These are phyloP conservation scores for Magallana nippona DNA, from an alignment of 2,888 invertebrate genomes.

Conservation along the genomic window DNA sequence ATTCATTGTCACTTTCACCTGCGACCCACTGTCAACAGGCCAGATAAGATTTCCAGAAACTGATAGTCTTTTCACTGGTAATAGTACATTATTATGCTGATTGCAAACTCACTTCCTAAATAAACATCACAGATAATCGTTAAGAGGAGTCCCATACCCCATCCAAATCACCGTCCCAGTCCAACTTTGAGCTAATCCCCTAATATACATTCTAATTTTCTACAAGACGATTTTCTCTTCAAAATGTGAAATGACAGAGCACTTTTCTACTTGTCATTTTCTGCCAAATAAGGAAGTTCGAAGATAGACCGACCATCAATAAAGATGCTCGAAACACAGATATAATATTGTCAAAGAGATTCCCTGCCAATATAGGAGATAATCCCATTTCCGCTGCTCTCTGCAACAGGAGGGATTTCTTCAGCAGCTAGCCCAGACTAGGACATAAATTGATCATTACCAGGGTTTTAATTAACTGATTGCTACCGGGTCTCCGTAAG, in stretches of 20 bases:
- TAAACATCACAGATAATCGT: background rate
- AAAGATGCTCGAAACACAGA: background rate
- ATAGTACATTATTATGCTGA: slow-evolving; percentile 14
- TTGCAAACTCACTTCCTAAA: background rate
- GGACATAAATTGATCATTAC: slow-evolving; percentile 12
- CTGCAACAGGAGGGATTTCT: background rate
- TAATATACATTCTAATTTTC: background rate
- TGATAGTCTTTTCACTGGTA: slow-evolving; percentile 1
- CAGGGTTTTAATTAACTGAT: background rate
- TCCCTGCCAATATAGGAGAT: background rate
- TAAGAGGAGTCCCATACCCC: background rate
- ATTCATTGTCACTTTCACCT: background rate
- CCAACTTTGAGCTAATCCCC: background rate
- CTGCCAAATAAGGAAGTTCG: slow-evolving; percentile 3
- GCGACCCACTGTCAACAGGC: background rate
- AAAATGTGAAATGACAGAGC: slow-evolving; percentile 24
- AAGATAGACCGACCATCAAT: background rate
- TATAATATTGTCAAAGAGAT: background rate
- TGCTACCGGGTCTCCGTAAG: too few relatives aligned
- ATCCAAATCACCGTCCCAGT: background rate
- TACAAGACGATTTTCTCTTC: background rate
- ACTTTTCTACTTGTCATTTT: background rate
- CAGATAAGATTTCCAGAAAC: background rate
- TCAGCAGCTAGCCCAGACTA: background rate
- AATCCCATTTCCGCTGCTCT: background rate